Evolutionary conservation across 2,797 vertebrate species (phyloP).

Genomic region (Menidia menidia): DNA sequence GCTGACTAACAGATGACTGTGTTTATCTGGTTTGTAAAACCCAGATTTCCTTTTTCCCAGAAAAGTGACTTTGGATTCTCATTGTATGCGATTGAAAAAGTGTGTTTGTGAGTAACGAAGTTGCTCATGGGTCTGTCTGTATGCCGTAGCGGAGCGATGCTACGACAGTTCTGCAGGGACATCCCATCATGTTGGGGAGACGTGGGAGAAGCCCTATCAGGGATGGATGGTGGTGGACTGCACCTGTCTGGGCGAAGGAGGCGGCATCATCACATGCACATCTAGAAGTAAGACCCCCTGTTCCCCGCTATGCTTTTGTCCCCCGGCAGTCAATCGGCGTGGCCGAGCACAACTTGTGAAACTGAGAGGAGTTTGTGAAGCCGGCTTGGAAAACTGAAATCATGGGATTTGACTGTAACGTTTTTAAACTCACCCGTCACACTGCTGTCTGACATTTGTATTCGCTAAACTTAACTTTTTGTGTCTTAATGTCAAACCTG

Average conservation of each 20-base stretch:
- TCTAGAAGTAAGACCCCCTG: constrained; percentile 89
- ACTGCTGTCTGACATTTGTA: background rate
- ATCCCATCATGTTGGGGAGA: constrained; percentile 93
- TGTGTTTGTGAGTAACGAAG: background rate
- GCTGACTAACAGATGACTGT: constrained; percentile 17
- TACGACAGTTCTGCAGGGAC: constrained; percentile 89
- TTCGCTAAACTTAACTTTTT: background rate
- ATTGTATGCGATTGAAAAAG: background rate
- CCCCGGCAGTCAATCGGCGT: too few species aligned
- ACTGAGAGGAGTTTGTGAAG: background rate
- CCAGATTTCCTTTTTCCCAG: background rate
- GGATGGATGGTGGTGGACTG: constrained; percentile 99
- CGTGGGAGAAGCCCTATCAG: constrained; percentile 96
- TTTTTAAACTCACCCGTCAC: background rate
- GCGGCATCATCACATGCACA: constrained; percentile 94
- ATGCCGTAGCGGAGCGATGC: constrained; percentile 92
- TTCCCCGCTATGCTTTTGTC: background rate
- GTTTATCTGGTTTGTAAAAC: background rate
- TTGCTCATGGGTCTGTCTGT: constrained; percentile 10
- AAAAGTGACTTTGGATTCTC: background rate
- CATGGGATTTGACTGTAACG: too few species aligned
- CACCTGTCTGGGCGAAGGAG: constrained; percentile 96
- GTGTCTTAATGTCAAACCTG: background rate
- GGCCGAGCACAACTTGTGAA: too few species aligned
- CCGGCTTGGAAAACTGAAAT: background rate